A percentile compares a stretch with the other conserved stretches of the same genome.
Evolutionary conservation across 2,113 vertebrate species (phyloP).

Genomic region (Lepidothrix coronata): DNA sequence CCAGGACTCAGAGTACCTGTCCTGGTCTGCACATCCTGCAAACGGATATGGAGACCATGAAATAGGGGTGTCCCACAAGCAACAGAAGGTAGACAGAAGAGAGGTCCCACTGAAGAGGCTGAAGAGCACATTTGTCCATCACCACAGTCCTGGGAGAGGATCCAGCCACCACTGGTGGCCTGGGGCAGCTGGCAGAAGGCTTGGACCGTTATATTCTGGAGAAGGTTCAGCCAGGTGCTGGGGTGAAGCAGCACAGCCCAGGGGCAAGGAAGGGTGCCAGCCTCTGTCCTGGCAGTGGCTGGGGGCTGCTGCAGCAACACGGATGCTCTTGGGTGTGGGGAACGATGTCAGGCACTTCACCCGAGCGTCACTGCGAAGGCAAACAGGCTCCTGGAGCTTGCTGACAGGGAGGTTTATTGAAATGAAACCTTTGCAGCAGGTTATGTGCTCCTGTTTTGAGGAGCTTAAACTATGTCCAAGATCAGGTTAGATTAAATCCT

Average conservation of each 20-base stretch:
- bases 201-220: accelerated
- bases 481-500: constrained; percentile 16
- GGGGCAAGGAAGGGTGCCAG: background rate
- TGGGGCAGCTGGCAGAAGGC: accelerated
- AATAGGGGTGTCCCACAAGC: background rate
- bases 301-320: background rate
- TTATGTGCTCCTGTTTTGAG: background rate
- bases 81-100: background rate
- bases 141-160: background rate
- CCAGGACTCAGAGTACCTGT: background rate
- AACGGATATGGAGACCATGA: background rate
- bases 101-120: background rate
- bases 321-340: accelerated
- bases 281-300: background rate
- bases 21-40: background rate
- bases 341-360: background rate
- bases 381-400: background rate
- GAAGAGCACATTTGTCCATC: background rate
- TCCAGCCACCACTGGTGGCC: background rate
- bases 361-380: background rate
- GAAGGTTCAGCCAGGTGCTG: accelerated
- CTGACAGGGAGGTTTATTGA: background rate
- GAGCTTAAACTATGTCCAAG: constrained; percentile 6
- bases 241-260: background rate
- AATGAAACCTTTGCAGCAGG: constrained; percentile 4